A percentile compares a stretch with the other conserved stretches of the same genome.
Evolutionary conservation across 2,797 vertebrate species (phyloP).

Genomic region (Acanthurus leucopareius): DNA sequence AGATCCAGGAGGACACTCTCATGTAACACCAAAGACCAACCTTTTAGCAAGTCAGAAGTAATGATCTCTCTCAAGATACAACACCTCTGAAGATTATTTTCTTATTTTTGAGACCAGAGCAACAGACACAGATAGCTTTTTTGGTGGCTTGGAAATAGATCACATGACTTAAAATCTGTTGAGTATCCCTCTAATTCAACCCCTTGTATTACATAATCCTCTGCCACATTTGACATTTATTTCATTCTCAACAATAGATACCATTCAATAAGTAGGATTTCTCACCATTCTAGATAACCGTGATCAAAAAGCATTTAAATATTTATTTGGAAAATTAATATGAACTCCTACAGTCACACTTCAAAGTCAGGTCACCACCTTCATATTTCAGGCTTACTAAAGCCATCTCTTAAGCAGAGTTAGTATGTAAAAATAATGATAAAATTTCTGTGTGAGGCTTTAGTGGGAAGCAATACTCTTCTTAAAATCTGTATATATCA

Average conservation of each 20-base stretch:
- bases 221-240: not conserved
- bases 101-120: not conserved
- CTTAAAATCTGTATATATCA: not conserved
- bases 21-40: too few species aligned
- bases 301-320: not conserved
- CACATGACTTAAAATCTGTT: not conserved
- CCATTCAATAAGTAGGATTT: not conserved
- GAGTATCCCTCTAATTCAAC: not conserved
- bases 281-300: not conserved
- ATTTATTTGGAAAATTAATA: not conserved
- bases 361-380: not conserved
- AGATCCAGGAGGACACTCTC: not conserved
- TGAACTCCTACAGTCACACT: not conserved
- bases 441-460: not conserved
- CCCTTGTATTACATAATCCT: not conserved
- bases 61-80: not conserved
- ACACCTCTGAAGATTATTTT: not conserved
- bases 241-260: constrained; percentile 1
- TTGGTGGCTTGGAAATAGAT: not conserved
- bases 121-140: not conserved
- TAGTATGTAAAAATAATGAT: not conserved
- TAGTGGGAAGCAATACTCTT: not conserved
- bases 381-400: not conserved
- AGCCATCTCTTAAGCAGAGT: too few species aligned
- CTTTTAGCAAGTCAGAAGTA: too few species aligned